phyloP scores from a whole-genome alignment of 1,140 invertebrate genomes.

The Dinoponera quadriceps region DNA sequence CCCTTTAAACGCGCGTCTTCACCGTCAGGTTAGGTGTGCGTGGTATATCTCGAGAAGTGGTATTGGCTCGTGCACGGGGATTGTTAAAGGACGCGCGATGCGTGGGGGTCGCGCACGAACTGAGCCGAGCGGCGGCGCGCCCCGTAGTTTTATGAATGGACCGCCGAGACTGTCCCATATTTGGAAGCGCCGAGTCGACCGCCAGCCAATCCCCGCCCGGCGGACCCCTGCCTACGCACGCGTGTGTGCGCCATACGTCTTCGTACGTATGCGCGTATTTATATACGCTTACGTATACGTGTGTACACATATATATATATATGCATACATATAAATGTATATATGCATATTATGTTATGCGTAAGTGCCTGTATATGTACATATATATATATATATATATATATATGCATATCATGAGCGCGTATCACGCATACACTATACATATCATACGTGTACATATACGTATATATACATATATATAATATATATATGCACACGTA shows the following conservation, averaged over 20 bases:
- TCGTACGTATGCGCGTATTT: slow-evolving; percentile 59
- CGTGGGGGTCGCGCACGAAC: slow-evolving; percentile 86
- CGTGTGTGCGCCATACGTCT: slow-evolving; percentile 76
- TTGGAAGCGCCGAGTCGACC: slow-evolving; percentile 85
- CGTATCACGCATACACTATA: neutral
- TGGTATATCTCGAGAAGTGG: slow-evolving; percentile 59
- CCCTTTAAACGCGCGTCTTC: slow-evolving; percentile 26
- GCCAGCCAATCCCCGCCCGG: slow-evolving; percentile 85
- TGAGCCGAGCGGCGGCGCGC: slow-evolving; percentile 84
- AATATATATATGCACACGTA: slow-evolving; percentile 31
- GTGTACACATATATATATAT: neutral
- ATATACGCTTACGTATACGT: slow-evolving; percentile 31
- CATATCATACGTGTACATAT: neutral
- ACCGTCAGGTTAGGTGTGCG: slow-evolving; percentile 47
- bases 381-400: neutral
- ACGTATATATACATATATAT: slow-evolving; percentile 13
- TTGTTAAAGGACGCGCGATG: slow-evolving; percentile 82
- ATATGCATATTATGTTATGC: neutral
- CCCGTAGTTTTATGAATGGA: slow-evolving; percentile 89
- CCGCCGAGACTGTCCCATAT: slow-evolving; percentile 87
- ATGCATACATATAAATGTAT: neutral
- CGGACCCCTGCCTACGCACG: slow-evolving; percentile 78
- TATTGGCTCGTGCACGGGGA: slow-evolving; percentile 70
- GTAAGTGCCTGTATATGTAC: slow-evolving; percentile 2
- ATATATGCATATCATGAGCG: too few relatives aligned